Evolutionary conservation across 2,797 vertebrate genomes (phyloP).

Genomic region (Dipus sagitta): DNA sequence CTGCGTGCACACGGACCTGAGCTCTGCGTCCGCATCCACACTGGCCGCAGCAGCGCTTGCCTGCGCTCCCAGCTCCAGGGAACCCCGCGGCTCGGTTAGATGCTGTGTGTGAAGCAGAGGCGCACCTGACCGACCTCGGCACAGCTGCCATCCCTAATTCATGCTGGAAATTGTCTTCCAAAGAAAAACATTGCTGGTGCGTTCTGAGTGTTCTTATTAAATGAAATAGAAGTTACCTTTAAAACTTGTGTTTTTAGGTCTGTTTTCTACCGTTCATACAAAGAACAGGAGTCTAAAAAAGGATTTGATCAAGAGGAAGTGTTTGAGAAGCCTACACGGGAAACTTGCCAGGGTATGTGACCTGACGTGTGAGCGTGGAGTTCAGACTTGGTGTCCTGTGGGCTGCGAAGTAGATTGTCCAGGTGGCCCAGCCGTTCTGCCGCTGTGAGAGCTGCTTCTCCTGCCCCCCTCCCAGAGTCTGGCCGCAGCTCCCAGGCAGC

Average conservation of each 20-base stretch:
- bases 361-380: background rate
- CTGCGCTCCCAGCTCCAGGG: too few relatives aligned
- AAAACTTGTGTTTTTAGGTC: conserved; percentile 89
- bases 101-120: background rate
- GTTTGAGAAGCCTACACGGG: conserved; percentile 97
- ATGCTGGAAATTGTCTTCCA: conserved; percentile 31
- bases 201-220: conserved; percentile 42
- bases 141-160: background rate
- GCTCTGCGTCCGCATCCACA: too few relatives aligned
- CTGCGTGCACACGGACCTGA: too few relatives aligned
- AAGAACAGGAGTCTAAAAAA: conserved; percentile 99
- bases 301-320: conserved; percentile 99
- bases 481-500: background rate
- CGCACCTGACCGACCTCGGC: background rate
- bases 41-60: too few relatives aligned
- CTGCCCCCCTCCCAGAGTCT: conserved; percentile 23
- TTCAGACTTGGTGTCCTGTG: background rate
- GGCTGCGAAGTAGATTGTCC: conserved; percentile 7
- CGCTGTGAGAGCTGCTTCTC: background rate
- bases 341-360: conserved; percentile 96
- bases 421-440: rapidly evolving
- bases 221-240: conserved; percentile 56
- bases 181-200: background rate
- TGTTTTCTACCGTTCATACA: conserved; percentile 99
- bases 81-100: background rate